Conservation (phyloP, 2,888 invertebrate genomes). For the Lepidochrysops patricia region DNA sequence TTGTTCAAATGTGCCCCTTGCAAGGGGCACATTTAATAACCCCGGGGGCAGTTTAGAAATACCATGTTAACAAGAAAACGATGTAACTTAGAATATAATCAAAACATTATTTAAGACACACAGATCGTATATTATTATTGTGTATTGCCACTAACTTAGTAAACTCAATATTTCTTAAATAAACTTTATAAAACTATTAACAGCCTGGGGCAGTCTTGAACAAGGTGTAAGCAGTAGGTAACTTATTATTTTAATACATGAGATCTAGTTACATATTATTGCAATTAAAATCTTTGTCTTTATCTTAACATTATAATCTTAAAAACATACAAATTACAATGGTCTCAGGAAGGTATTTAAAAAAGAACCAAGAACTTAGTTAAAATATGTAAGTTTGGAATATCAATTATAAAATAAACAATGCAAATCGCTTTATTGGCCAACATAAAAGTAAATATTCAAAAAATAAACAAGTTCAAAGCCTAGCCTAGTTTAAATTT, state of each 20-base stretch:
- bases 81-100: no score
- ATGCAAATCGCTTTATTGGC: conserved; percentile 9
- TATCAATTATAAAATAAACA: conserved; percentile 13
- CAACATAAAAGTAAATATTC: conserved; percentile 4
- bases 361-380: no score
- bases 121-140: no score
- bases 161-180: no score
- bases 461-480: conserved; percentile 2
- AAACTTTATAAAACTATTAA: neutral
- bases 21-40: neutral
- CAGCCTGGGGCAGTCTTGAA: neutral
- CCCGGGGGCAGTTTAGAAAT: neutral
- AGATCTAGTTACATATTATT: neutral
- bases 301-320: no score
- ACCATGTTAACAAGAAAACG: neutral
- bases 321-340: neutral
- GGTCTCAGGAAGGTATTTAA: conserved; percentile 7
- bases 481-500: neutral
- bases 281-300: neutral
- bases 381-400: no score
- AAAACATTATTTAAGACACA: no score
- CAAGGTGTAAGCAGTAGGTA: neutral
- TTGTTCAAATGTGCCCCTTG: neutral
- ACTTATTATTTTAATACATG: neutral
- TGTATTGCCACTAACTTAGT: neutral